Evolutionary conservation across 2,113 vertebrate genomes (phyloP), one percentile per base, ranked within the genome.

Genomic region (Forbesichthys agassizii): DNA sequence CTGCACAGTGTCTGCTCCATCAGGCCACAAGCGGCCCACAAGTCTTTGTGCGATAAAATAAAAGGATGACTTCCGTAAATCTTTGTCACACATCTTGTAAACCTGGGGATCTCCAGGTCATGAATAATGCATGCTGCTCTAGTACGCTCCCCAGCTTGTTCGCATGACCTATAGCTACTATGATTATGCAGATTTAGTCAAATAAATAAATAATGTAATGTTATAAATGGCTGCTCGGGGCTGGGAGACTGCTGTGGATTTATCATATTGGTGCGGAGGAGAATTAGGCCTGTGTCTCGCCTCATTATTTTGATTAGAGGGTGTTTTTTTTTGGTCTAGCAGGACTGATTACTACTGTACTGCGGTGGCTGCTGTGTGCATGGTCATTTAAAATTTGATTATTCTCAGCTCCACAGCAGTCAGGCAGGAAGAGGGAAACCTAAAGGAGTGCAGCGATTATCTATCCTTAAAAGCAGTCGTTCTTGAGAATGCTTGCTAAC

Each of bases 311-410:
- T 33, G 4, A 49, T 75, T 65, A 53, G 47, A 12, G 12, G 54
- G 68, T 60, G 53, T 73, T 49, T 74, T 81, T 72, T 73, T 65
- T 69, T 67, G 51, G 48, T 64, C 73, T 63, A 66, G 65, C 53
- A 48, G 76, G 79, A 82, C 77, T 80, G 82, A 87, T 88, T 85
- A 91, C 84, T 84, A 86, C 81, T 10, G 79, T 68, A 65, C 63
- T 69, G 57, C 67, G 83, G 74, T 82, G 74, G 77, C 81, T 86
- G 85, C 86, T 86, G 89, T 88, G 82, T 86, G 75, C 75, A 70
- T 74, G 88, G 82, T 85, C 80, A 75, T 89, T 91, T 88, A 88
- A 90, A 92, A 90, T 89, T 86, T 91, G 90, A 92, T 90, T 91
- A 92, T 87, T 85, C 84, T 85, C 72, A 71, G 75, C 66, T 81